Evolutionary conservation across 2,888 invertebrate genomes (phyloP), one percentile per base, ranked within the genome.

Genomic region (Troides helena): DNA sequence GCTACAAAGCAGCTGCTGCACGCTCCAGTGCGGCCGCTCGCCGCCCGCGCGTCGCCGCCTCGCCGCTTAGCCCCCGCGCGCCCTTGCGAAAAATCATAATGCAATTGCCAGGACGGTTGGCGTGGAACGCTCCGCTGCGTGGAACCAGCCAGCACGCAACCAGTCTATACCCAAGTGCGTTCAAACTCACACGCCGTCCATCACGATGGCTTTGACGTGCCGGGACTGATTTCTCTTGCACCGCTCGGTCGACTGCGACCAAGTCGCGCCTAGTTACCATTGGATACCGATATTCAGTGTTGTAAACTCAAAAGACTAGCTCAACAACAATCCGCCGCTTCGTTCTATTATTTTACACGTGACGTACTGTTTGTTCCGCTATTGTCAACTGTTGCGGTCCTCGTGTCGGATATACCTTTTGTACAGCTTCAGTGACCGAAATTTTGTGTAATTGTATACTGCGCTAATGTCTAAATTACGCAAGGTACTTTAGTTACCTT

Each of bases 21-120:
- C 91, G 91, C 84, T 91, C 84, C 85, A 90, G 86, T 90, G 91
- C 80, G 79, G 77, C 84, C 84, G 81, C 85, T 82, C 82, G 72
- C 78, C 81, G 72, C 80, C 83, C 81, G 85, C 88, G 81, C 86
- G 21, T 21, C 21, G 21, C 21, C 21, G 21, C 21, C 21, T 21
- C 21, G 61, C 68, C 73, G 46, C 71, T 79, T 82, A 81, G 85
- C 88, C 81, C 74, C 70, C 77, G 72, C 81, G 86, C 85, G 86
- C 88, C 91, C 90, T 90, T 92, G 91, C 92, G 91, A 91, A 91
- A 92, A 91, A 90, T 87, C 87, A 90, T 91, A 91, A 91, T 91
- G 92, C 92, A 92, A 92, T 90, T 89, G 90, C 86, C 90, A 87
- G 91, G 90, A 89, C 90, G 89, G 91, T 80, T 87, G 89, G 88